Percentiles rank a stretch among this genome's conserved stretches.
Evolutionary conservation across 2,797 vertebrate genomes (phyloP).

Genomic region (Clarias fuscus): DNA sequence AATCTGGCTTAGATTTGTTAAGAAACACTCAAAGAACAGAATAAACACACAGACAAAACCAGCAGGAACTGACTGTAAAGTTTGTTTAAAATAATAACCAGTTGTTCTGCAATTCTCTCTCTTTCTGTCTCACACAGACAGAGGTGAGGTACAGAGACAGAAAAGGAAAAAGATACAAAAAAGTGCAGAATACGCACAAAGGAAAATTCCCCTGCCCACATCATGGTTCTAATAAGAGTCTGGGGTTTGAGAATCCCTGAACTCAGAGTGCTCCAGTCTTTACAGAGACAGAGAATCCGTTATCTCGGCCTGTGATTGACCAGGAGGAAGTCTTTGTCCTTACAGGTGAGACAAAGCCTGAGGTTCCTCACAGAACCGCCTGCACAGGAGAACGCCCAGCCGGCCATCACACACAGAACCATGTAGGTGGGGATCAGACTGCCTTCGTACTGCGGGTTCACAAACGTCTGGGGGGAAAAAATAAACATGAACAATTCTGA

Average conservation of each 20-base stretch:
- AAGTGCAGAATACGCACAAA: slow-evolving; percentile 6
- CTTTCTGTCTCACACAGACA: neutral
- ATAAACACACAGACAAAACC: neutral
- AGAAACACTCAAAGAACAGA: neutral
- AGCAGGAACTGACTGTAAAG: neutral
- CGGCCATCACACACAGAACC: slow-evolving; percentile 74
- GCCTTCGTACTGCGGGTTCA: slow-evolving; percentile 74
- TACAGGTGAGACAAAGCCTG: slow-evolving; percentile 80
- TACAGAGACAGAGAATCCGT: slow-evolving; percentile 48
- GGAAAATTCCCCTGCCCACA: slow-evolving; percentile 19
- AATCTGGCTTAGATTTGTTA: neutral
- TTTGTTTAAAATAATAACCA: neutral
- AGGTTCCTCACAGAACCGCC: slow-evolving; percentile 80
- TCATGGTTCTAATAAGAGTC: slow-evolving; percentile 8
- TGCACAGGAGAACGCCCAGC: slow-evolving; percentile 78
- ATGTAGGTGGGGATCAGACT: slow-evolving; percentile 77
- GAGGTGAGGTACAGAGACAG: slow-evolving; percentile 2
- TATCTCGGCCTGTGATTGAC: slow-evolving; percentile 80
- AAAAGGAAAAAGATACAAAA: neutral
- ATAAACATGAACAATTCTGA: neutral
- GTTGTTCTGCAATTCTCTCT: neutral
- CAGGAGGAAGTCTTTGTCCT: slow-evolving; percentile 82
- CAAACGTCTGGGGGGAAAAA: slow-evolving; percentile 70
- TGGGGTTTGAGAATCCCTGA: neutral
- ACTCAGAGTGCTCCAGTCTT: slow-evolving; percentile 25